Evolutionary conservation across 2,113 vertebrate genomes (phyloP), one percentile per base, ranked within the genome.

Genomic region (Phyllostomus discolor): DNA sequence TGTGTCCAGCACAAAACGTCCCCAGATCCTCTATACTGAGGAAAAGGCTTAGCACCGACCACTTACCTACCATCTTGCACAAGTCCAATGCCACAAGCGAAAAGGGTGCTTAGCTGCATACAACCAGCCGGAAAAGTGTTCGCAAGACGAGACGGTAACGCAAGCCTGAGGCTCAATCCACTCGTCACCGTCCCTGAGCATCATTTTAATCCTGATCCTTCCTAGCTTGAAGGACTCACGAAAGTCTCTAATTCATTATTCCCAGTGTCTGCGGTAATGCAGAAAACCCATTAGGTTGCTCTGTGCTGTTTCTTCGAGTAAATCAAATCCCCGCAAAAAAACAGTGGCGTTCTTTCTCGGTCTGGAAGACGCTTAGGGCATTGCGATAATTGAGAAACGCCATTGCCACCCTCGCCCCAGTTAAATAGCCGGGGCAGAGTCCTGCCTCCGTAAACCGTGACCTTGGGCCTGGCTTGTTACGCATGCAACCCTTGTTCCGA

Each of bases 391-490:
- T 90, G 67, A 28, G 95, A 91, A 96, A 62, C 5, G 62, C 66
- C 67, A 72, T 87, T 70, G 41, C 80, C 94, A 59, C 35, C 66
- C 35, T n/a, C 62, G 88, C 48, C 57, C 84, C 98, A 97, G 57
- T 90, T 95, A 97, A 95, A 93, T 62, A 95, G 88, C 81, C 70
- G 22, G 70, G 2, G 91, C 69, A 91, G 70, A 95, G 96, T 97
- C 97, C 96, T 81, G 76, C 88, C 96, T 98, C 72, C 46, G 92
- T 97, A 97, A 97, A 97, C 96, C 91, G 35, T 38, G 94, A 95
- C 94, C 69, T 88, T 76, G 48, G 89, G 64, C 59, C 93, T 92
- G 95, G 50, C 95, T 59, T 86, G 95, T 95, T 95, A 86, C n/a
- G 84, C 93, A 89, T 59, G 67, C 96, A 97, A 95, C 84, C 92